phyloP scores from a whole-genome alignment of 2,888 invertebrate genomes.

The Vesta saturnalis region DNA sequence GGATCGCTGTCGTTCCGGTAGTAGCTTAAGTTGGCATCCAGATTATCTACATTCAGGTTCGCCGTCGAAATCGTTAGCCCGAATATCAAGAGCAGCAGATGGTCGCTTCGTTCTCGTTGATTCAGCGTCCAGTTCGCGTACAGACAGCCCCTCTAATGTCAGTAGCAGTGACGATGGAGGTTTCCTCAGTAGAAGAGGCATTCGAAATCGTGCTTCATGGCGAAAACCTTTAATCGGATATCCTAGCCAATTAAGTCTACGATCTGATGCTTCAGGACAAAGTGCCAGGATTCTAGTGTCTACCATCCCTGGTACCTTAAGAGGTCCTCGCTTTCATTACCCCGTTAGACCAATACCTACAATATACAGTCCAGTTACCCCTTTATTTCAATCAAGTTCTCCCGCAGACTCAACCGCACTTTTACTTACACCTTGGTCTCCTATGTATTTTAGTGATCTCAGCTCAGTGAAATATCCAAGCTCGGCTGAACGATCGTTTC shows the following conservation, averaged over 20 bases:
- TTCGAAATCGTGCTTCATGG: constrained; percentile 70
- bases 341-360: constrained; percentile 57
- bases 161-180: constrained; percentile 85
- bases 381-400: constrained; percentile 72
- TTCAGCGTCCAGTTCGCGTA: constrained; percentile 64
- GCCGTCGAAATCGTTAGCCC: constrained; percentile 64
- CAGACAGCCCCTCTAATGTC: constrained; percentile 68
- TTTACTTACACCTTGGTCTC: constrained; percentile 72
- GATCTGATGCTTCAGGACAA: constrained; percentile 72
- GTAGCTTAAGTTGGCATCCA: constrained; percentile 60
- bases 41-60: constrained; percentile 58
- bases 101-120: constrained; percentile 76
- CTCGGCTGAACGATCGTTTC: constrained; percentile 82
- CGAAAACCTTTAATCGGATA: constrained; percentile 71
- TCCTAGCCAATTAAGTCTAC: constrained; percentile 74
- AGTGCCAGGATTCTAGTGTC: constrained; percentile 61
- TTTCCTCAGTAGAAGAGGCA: constrained; percentile 73
- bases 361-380: constrained; percentile 63
- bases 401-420: constrained; percentile 71
- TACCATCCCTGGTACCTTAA: constrained; percentile 49
- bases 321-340: constrained; percentile 56
- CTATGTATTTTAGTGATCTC: constrained; percentile 84
- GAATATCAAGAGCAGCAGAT: constrained; percentile 78
- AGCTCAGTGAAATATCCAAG: constrained; percentile 86
- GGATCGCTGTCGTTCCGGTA: constrained; percentile 71